Evolutionary conservation across 2,888 invertebrate genomes (phyloP).

Genomic region (Meiosimyza platycephala): DNA sequence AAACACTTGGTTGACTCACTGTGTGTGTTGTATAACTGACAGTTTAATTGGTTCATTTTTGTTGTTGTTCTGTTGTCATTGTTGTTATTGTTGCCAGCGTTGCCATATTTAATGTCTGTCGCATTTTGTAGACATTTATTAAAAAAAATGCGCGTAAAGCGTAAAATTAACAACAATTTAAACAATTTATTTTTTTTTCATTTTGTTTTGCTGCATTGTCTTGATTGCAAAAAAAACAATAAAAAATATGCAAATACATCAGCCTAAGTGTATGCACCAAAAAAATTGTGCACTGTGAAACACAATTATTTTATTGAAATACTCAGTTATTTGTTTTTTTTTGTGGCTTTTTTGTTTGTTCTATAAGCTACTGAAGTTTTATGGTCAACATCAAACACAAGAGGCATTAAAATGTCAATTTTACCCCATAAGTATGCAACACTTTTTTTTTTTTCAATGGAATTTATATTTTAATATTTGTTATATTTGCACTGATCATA

Average conservation of each 20-base stretch:
- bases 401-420: not conserved
- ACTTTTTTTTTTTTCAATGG: slow-evolving; percentile 15
- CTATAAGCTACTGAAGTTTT: too few species aligned
- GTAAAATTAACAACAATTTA: slow-evolving; percentile 63
- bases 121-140: slow-evolving; percentile 29
- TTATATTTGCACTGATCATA: slow-evolving; percentile 38
- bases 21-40: slow-evolving; percentile 56
- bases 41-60: slow-evolving; percentile 63
- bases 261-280: too few species aligned
- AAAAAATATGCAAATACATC: too few species aligned
- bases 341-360: too few species aligned
- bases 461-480: slow-evolving; percentile 33
- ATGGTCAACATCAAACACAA: not conserved
- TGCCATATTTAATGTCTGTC: slow-evolving; percentile 21
- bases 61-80: slow-evolving; percentile 55
- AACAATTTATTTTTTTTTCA: slow-evolving; percentile 11
- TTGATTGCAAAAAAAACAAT: too few species aligned
- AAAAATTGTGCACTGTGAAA: too few species aligned
- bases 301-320: too few species aligned
- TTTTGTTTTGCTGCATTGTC: slow-evolving; percentile 1
- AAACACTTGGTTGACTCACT: slow-evolving; percentile 59
- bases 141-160: slow-evolving; percentile 46
- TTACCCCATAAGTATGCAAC: slow-evolving; percentile 25
- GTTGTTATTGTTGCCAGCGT: slow-evolving; percentile 39
- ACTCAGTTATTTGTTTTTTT: too few species aligned